Evolutionary conservation across 2,797 vertebrate genomes (phyloP), one percentile per base, ranked within the genome.

Genomic region (Ibycter americanus): DNA sequence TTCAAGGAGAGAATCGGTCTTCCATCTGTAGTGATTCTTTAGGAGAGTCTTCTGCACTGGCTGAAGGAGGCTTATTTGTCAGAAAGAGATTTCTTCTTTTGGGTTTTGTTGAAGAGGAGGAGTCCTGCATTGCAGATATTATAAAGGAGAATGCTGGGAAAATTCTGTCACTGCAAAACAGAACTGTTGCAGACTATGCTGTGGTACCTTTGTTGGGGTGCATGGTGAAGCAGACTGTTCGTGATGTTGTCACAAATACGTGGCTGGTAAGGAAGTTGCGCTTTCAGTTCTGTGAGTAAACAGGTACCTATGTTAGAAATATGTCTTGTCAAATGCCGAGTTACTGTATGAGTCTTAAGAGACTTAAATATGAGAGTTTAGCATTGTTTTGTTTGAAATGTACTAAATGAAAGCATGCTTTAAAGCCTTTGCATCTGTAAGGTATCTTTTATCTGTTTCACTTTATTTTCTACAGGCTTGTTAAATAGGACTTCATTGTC

Each of bases 211-310:
- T 99, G 74, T 82, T 99, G 94, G 99, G 99, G 23, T 99, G 99
- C 91, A 96, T 98, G 0, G 99, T 99, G 91, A 98, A 99, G 91
- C 98, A 98, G 34, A 99, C 99, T 15, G 99, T 99, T 90, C 99
- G 99, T 26, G 99, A 99, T n/a, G 99, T 99, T 27, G 99, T 99
- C 86, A 99, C 99, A 34, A 99, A 99, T 51, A 99, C 99, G 0
- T 99, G 99, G 99, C 99, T 99, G 99, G 99, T 99, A 98, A 98
- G 99, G 83, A 71, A 73, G 68, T 62, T 56, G 31, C 5, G 8
- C 58, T 18, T 46, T 72, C n/a, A 47, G 63, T 82, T 54, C 15
- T 8, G 0, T 5, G 4, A 54, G 12, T 19, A 29, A 71, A 42
- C n/a, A 20, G 44, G 8, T 62, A 6, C 38, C 44, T 90, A 1